phyloP scores from a whole-genome alignment of 2,113 vertebrate genomes.

The Xyliphius kryptos region DNA sequence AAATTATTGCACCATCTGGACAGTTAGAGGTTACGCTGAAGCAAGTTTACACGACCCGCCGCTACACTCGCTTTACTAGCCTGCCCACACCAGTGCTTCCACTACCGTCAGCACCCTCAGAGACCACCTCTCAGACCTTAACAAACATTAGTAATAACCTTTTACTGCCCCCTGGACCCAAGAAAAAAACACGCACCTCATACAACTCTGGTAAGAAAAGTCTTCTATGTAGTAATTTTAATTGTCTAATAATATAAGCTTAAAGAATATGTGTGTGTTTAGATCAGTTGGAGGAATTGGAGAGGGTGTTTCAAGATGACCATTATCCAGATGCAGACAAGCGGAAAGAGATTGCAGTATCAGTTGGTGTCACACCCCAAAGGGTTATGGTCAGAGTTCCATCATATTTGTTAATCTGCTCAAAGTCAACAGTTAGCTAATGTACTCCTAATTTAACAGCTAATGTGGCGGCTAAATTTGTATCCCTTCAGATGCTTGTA shows the following conservation, averaged over 20 bases:
- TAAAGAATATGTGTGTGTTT: slow-evolving; percentile 15
- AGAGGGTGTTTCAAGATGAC: slow-evolving; percentile 82
- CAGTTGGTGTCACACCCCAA: slow-evolving; percentile 83
- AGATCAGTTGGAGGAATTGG: slow-evolving; percentile 87
- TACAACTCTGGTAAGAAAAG: slow-evolving; percentile 74
- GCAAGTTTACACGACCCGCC: slow-evolving; percentile 48
- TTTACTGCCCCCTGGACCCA: slow-evolving; percentile 53
- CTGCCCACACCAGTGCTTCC: slow-evolving; percentile 31
- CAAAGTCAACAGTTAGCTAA: no score
- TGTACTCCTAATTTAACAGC: no score
- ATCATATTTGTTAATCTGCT: no score
- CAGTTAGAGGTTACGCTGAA: slow-evolving; percentile 53
- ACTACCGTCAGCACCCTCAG: slow-evolving; percentile 32
- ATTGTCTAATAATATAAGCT: neutral
- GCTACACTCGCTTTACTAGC: slow-evolving; percentile 56
- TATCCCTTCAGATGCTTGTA: no score
- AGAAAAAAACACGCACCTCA: slow-evolving; percentile 84
- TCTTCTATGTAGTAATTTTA: slow-evolving; percentile 12
- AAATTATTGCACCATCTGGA: slow-evolving; percentile 9
- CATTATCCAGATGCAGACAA: slow-evolving; percentile 89
- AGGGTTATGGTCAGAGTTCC: slow-evolving; percentile 42
- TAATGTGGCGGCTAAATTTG: no score
- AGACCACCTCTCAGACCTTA: slow-evolving; percentile 43
- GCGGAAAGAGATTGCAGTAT: slow-evolving; percentile 76
- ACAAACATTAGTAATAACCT: slow-evolving; percentile 36